phyloP scores from a whole-genome alignment of 2,113 vertebrate species.

The Isichthys henryi region DNA sequence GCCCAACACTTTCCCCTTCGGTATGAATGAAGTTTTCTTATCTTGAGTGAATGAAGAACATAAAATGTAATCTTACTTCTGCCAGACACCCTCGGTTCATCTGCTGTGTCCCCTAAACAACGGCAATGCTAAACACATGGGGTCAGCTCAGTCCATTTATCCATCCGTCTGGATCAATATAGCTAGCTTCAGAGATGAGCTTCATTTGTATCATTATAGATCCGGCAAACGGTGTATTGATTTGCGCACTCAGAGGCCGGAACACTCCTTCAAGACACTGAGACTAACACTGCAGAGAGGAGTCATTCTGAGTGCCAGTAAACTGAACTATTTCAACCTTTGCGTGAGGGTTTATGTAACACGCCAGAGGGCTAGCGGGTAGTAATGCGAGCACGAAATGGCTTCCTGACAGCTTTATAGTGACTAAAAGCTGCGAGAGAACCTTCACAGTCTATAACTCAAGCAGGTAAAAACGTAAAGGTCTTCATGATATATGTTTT shows the following conservation, averaged over 20 bases:
- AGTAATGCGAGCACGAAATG: slow-evolving; percentile 1
- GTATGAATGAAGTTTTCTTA: background rate
- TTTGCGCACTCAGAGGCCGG: background rate
- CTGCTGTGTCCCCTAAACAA: background rate
- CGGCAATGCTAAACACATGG: background rate
- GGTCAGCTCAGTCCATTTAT: background rate
- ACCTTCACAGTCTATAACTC: slow-evolving; percentile 5
- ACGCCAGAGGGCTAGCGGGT: background rate
- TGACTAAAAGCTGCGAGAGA: slow-evolving; percentile 5
- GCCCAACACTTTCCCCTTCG: background rate
- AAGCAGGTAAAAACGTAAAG: slow-evolving; percentile 18
- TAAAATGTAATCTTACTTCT: background rate
- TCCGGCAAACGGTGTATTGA: background rate
- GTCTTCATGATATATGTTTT: slow-evolving; percentile 11
- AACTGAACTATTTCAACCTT: background rate
- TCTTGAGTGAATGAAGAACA: background rate
- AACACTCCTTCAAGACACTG: background rate
- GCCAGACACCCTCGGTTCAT: background rate
- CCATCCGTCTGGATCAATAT: background rate
- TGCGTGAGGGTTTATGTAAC: background rate
- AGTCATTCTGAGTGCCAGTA: background rate
- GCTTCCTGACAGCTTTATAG: slow-evolving; percentile 17
- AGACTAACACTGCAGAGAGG: background rate
- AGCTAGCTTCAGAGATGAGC: background rate
- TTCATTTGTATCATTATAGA: background rate